phyloP scores from a whole-genome alignment of 2,888 invertebrate genomes.

The Drepana falcataria region DNA sequence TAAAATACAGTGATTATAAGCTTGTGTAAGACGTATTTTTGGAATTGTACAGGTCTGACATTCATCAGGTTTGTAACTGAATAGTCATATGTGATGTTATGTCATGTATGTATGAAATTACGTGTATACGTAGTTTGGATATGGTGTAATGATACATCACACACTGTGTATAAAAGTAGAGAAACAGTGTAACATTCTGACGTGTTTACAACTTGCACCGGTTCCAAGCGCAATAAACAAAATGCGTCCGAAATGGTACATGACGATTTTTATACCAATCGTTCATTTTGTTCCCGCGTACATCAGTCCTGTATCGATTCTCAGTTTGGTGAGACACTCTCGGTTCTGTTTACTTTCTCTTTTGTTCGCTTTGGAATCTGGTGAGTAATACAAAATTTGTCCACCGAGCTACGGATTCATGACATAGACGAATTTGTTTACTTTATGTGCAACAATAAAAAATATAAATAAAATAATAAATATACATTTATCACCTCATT shows the following conservation, averaged over 20 bases:
- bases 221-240: conserved; percentile 61
- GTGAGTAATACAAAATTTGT: not conserved
- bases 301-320: conserved; percentile 35
- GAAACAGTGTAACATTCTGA: conserved; percentile 22
- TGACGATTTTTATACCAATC: conserved; percentile 51
- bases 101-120: not conserved
- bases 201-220: conserved; percentile 35
- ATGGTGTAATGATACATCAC: not conserved
- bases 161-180: not conserved
- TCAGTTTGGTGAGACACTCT: conserved; percentile 13
- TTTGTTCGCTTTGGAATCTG: not conserved
- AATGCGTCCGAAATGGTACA: conserved; percentile 35
- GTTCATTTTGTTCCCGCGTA: conserved; percentile 15
- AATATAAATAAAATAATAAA: too few species aligned
- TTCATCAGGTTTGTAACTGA: too few species aligned
- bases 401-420: too few species aligned
- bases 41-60: too few species aligned
- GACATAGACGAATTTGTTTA: too few species aligned
- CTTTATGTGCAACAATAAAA: too few species aligned
- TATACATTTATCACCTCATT: too few species aligned
- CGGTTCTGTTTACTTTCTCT: not conserved
- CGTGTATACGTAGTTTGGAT: not conserved
- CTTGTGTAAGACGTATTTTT: too few species aligned
- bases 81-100: too few species aligned
- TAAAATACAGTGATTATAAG: too few species aligned